These are phyloP conservation scores for Elegia similella DNA, from an alignment of 2,888 invertebrate genomes.

Conservation along the genomic window DNA sequence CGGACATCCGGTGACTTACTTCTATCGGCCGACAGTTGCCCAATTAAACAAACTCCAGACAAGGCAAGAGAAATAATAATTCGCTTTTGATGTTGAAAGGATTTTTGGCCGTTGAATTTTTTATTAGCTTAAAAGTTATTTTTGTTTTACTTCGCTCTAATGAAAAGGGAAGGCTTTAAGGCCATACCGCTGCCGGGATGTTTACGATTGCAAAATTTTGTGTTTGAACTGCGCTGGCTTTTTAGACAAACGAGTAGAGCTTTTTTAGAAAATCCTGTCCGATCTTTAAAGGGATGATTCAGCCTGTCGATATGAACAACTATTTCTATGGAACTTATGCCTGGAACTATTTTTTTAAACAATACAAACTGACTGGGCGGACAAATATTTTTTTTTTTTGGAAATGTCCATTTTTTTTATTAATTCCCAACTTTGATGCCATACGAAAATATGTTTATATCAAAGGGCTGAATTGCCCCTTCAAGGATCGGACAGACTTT, in stretches of 20 bases:
- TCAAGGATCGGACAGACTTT: too few species aligned
- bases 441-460: too few species aligned
- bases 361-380: too few species aligned
- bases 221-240: not conserved
- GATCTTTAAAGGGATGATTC: too few species aligned
- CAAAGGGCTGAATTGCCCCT: too few species aligned
- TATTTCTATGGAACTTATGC: too few species aligned
- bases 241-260: not conserved
- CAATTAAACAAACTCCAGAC: slow-evolving; percentile 55
- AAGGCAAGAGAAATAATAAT: slow-evolving; percentile 37
- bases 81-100: slow-evolving; percentile 33
- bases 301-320: too few species aligned
- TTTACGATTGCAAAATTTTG: slow-evolving; percentile 3
- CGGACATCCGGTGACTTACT: slow-evolving; percentile 58
- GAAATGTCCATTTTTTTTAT: too few species aligned
- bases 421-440: too few species aligned
- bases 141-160: slow-evolving; percentile 25
- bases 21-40: slow-evolving; percentile 50
- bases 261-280: too few species aligned
- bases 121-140: slow-evolving; percentile 31
- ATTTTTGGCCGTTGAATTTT: slow-evolving; percentile 34
- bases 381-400: too few species aligned
- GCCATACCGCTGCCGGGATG: slow-evolving; percentile 12
- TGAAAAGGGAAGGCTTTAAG: slow-evolving; percentile 25
- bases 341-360: too few species aligned